These are phyloP conservation scores for Rhamnusium bicolor DNA, from an alignment of 2,888 invertebrate genomes.

Conservation along the genomic window DNA sequence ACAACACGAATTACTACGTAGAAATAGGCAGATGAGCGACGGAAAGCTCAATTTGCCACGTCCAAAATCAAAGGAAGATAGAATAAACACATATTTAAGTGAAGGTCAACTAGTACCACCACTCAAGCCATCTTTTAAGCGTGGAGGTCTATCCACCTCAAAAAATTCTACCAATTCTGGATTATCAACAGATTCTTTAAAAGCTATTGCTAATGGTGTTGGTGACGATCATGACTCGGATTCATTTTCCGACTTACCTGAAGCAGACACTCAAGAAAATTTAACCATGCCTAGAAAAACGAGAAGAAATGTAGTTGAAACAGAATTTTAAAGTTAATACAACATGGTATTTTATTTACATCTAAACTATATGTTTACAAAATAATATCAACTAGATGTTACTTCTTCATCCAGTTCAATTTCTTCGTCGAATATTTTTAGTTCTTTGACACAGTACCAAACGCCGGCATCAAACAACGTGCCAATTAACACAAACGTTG, in stretches of 20 bases:
- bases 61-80: slow-evolving; percentile 43
- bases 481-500: slow-evolving; percentile 78
- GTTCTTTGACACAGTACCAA: slow-evolving; percentile 80
- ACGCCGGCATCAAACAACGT: slow-evolving; percentile 79
- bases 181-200: slow-evolving; percentile 50
- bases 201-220: slow-evolving; percentile 55
- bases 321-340: slow-evolving; percentile 32
- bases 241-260: slow-evolving; percentile 6
- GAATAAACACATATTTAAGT: slow-evolving; percentile 48
- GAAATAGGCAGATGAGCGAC: slow-evolving; percentile 12
- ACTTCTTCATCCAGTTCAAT: slow-evolving; percentile 68
- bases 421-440: slow-evolving; percentile 81
- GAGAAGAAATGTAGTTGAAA: slow-evolving; percentile 33
- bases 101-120: slow-evolving; percentile 52
- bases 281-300: neutral
- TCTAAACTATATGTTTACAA: slow-evolving; percentile 16
- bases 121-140: slow-evolving; percentile 20
- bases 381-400: slow-evolving; percentile 32
- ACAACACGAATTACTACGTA: neutral
- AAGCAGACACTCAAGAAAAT: neutral
- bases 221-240: slow-evolving; percentile 60
- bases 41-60: slow-evolving; percentile 9
- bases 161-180: slow-evolving; percentile 48
- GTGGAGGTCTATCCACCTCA: slow-evolving; percentile 32
- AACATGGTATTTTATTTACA: slow-evolving; percentile 15